Percentiles rank a stretch among this genome's conserved stretches.
phyloP scores from a whole-genome alignment of 2,113 vertebrate species.

The Phalacrocorax brasilianus region DNA sequence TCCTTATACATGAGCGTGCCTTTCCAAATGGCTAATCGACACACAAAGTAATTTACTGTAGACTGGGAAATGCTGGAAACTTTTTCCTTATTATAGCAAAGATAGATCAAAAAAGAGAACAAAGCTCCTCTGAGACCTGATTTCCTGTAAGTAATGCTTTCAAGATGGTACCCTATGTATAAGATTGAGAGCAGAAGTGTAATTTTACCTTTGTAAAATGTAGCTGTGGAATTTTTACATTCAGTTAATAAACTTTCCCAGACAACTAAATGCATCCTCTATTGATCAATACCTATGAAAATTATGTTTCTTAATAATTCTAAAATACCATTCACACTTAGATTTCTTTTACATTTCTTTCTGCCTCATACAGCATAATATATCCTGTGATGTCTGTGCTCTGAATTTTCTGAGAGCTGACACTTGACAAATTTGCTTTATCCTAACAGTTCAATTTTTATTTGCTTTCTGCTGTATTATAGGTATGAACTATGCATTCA shows the following conservation, averaged over 20 bases:
- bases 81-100: background rate
- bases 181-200: background rate
- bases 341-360: background rate
- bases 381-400: background rate
- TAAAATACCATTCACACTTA: background rate
- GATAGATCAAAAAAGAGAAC: background rate
- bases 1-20: background rate
- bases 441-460: background rate
- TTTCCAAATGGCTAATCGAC: background rate
- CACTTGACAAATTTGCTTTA: background rate
- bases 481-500: background rate
- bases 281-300: background rate
- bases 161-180: background rate
- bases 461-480: background rate
- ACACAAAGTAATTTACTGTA: background rate
- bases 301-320: background rate
- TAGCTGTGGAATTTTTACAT: background rate
- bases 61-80: background rate
- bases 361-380: background rate
- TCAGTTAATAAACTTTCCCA: background rate
- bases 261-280: background rate
- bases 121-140: background rate
- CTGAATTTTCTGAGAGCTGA: background rate
- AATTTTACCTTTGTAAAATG: background rate
- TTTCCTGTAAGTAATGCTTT: background rate